These are phyloP conservation scores for pig (Sus scrofa) DNA, from an alignment of 2,113 vertebrate genomes.

Conservation along the genomic window T2T-Sscrofa CM000818.6:41080001-41080500, in stretches of 20 bases:
- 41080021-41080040: too few species aligned
- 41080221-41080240: neutral
- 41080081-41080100: neutral
- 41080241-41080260: neutral
- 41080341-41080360: neutral
- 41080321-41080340: neutral
- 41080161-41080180: neutral
- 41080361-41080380: neutral
- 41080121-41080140: neutral
- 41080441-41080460: too few species aligned
- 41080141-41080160: neutral
- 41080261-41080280: neutral
- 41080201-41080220: constrained; percentile 7
- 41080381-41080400: neutral
- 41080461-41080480: too few species aligned
- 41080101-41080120: constrained; percentile 3
- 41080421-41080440: too few species aligned
- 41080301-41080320: constrained; percentile 13
- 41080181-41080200: neutral
- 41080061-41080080: neutral
- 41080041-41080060: too few species aligned
- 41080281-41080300: neutral
- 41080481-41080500: too few species aligned
- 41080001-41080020: constrained; percentile 53
- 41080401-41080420: too few species aligned